Evolutionary conservation across 2,113 vertebrate species (phyloP).

Genomic region (human (Homo sapiens)): GRCh38 chr5:125896501-125897000

Average conservation of each 20-base stretch:
- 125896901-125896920: not conserved
- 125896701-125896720: not conserved
- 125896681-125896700: conserved; percentile 25
- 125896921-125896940: conserved; percentile 15
- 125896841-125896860: not conserved
- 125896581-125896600: not conserved
- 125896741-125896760: not conserved
- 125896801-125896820: not conserved
- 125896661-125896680: not conserved
- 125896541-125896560: not conserved
- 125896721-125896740: conserved; percentile 5
- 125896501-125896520: not conserved
- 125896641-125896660: not conserved
- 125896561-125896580: not conserved
- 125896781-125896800: conserved; percentile 22
- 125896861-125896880: not conserved
- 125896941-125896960: not conserved
- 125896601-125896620: not conserved
- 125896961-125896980: not conserved
- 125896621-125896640: not conserved
- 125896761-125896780: conserved; percentile 24
- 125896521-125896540: not conserved
- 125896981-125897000: not conserved
- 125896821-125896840: not conserved
- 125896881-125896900: not conserved